These are phyloP conservation scores for Hyles lineata DNA, from an alignment of 2,888 invertebrate species.

Conservation along the genomic window DNA sequence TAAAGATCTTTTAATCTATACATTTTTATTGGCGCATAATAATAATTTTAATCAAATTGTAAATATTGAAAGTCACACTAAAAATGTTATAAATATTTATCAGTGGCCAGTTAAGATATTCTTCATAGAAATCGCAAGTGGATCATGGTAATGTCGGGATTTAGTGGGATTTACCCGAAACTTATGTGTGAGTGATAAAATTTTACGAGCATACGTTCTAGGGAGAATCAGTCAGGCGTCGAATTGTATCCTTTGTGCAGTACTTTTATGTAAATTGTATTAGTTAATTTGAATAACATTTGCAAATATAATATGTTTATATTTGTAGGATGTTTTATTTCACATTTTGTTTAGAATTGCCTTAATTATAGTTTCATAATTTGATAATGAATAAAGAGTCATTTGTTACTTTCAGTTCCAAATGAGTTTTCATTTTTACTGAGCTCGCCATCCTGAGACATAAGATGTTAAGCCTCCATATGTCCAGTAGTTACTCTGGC, in stretches of 20 bases:
- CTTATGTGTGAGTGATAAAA: slow-evolving; percentile 34
- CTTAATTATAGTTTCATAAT: neutral
- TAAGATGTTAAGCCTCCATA: too few species aligned
- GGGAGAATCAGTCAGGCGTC: slow-evolving; percentile 36
- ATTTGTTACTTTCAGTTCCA: too few species aligned
- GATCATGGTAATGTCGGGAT: slow-evolving; percentile 19
- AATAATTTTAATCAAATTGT: too few species aligned
- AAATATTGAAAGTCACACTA: too few species aligned
- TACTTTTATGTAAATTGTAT: neutral
- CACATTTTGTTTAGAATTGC: neutral
- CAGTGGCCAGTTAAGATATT: neutral
- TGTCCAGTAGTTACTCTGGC: too few species aligned
- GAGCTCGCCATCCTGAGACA: too few species aligned
- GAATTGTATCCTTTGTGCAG: slow-evolving; percentile 28
- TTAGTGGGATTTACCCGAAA: slow-evolving; percentile 22
- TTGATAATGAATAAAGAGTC: neutral
- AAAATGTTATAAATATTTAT: neutral
- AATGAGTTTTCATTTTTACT: too few species aligned
- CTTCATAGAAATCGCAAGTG: slow-evolving; percentile 9
- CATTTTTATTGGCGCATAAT: too few species aligned
- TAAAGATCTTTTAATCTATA: too few species aligned
- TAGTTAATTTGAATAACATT: slow-evolving; percentile 1
- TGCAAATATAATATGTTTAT: neutral
- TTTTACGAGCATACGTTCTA: slow-evolving; percentile 36
- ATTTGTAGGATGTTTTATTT: neutral